These are phyloP conservation scores for Limanda limanda DNA, from an alignment of 2,113 vertebrate species.

Conservation along the genomic window DNA sequence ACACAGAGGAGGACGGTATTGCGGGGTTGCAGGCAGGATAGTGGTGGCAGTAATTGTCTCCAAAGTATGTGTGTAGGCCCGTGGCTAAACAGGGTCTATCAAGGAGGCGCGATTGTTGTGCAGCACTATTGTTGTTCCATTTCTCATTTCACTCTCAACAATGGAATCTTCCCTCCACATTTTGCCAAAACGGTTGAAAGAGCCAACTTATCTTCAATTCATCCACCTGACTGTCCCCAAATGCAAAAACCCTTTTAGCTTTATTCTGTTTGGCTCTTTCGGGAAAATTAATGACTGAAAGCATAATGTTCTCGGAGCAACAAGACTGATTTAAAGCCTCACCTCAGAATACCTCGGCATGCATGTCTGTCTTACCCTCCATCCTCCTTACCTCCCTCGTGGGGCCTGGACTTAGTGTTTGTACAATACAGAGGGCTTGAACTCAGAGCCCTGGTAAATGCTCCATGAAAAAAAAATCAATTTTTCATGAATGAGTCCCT, in stretches of 20 bases:
- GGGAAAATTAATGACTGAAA: slow-evolving; percentile 54
- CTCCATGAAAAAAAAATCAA: slow-evolving; percentile 58
- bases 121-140: slow-evolving; percentile 62
- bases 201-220: slow-evolving; percentile 46
- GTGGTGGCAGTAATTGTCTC: slow-evolving; percentile 47
- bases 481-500: slow-evolving; percentile 59
- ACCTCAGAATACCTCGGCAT: slow-evolving; percentile 39
- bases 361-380: slow-evolving; percentile 9
- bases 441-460: slow-evolving; percentile 56
- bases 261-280: slow-evolving; percentile 41
- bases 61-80: slow-evolving; percentile 38
- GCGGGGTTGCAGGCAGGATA: not conserved
- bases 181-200: slow-evolving; percentile 14
- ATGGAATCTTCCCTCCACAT: slow-evolving; percentile 48
- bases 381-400: not conserved
- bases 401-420: slow-evolving; percentile 49
- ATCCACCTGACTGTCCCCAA: slow-evolving; percentile 37
- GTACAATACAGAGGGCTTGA: slow-evolving; percentile 62
- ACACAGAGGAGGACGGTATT: not conserved
- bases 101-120: slow-evolving; percentile 47
- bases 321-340: slow-evolving; percentile 38
- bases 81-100: slow-evolving; percentile 58
- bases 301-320: slow-evolving; percentile 28
- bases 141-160: slow-evolving; percentile 58
- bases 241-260: slow-evolving; percentile 44